These are phyloP conservation scores for Deroplatys truncata DNA, from an alignment of 2,888 invertebrate species.

Conservation along the genomic window DNA sequence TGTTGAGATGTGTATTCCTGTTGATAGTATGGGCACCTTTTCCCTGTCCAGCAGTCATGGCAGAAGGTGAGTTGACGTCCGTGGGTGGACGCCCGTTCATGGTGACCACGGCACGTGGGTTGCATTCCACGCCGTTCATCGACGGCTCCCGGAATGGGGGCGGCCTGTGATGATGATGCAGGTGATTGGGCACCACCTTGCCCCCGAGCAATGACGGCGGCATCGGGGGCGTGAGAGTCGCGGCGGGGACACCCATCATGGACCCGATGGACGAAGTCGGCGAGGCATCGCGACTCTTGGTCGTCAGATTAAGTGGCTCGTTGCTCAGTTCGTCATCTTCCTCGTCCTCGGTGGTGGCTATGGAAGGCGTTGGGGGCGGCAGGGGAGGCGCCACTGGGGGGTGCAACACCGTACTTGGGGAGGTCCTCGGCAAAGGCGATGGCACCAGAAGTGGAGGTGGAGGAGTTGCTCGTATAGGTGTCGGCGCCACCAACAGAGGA, in stretches of 20 bases:
- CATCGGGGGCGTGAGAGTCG: constrained; percentile 32
- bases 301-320: constrained; percentile 43
- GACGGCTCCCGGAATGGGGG: constrained; percentile 19
- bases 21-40: neutral
- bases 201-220: constrained; percentile 35
- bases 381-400: constrained; percentile 19
- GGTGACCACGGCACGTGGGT: constrained; percentile 13
- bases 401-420: constrained; percentile 24
- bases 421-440: constrained; percentile 23
- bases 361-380: constrained; percentile 24
- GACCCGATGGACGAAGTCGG: constrained; percentile 40
- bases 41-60: neutral
- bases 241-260: constrained; percentile 34
- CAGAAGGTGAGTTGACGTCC: constrained; percentile 26
- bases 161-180: constrained; percentile 31
- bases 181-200: neutral
- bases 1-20: neutral
- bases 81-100: constrained; percentile 24
- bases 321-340: constrained; percentile 33
- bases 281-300: constrained; percentile 41
- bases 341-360: constrained; percentile 24
- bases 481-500: constrained; percentile 22
- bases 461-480: constrained; percentile 27
- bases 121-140: constrained; percentile 24
- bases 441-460: constrained; percentile 21